A percentile compares a stretch with the other conserved stretches of the same genome.
Evolutionary conservation across 2,888 invertebrate species (phyloP).

Genomic region (Helobdella robusta): DNA sequence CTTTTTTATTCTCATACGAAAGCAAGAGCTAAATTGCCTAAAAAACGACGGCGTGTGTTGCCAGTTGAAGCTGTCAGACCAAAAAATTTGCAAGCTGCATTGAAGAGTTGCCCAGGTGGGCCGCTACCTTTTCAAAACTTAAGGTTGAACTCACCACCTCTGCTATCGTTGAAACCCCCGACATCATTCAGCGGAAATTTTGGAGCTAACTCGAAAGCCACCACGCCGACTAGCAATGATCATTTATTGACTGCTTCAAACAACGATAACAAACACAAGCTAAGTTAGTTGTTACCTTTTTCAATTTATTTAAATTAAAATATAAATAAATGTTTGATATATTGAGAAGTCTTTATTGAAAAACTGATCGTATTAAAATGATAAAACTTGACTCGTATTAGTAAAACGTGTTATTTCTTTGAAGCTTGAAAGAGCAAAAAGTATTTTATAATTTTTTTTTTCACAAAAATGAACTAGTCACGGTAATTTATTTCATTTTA

Average conservation of each 20-base stretch:
- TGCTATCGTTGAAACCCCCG: constrained; percentile 14
- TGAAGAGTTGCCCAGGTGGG: constrained; percentile 54
- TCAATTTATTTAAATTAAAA: no score
- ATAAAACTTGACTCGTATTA: no score
- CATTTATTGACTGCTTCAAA: neutral
- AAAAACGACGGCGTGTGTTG: constrained; percentile 74
- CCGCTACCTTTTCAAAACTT: constrained; percentile 20
- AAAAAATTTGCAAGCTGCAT: constrained; percentile 51
- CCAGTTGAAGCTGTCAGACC: constrained; percentile 62
- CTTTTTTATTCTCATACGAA: constrained; percentile 96
- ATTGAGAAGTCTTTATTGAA: no score
- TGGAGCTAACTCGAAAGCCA: constrained; percentile 1
- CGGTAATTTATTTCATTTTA: no score
- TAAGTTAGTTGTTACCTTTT: no score
- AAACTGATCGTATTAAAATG: no score
- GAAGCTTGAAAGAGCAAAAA: no score
- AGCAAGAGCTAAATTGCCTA: constrained; percentile 88
- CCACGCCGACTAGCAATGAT: neutral
- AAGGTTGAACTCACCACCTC: constrained; percentile 10
- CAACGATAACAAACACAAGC: no score
- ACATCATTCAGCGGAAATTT: neutral
- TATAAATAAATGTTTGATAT: no score
- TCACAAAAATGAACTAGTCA: no score
- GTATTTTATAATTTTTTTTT: no score
- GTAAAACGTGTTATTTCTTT: no score